These are phyloP conservation scores for Climacteris rufus DNA, from an alignment of 2,113 vertebrate genomes.

Conservation along the genomic window DNA sequence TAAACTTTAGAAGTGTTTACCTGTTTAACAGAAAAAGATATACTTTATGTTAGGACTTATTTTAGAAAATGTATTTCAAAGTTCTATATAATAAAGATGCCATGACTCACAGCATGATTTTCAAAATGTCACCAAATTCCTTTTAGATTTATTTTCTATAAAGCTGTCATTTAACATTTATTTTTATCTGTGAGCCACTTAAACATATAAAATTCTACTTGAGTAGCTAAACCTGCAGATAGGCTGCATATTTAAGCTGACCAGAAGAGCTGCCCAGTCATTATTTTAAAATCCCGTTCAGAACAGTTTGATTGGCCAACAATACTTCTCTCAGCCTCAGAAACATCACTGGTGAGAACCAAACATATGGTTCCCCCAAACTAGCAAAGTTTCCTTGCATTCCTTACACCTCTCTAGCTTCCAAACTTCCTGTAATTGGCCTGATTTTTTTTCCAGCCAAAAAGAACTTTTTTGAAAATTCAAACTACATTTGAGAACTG, in stretches of 20 bases:
- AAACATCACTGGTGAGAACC: constrained; percentile 10
- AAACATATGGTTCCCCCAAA: constrained; percentile 30
- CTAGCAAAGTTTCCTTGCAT: background rate
- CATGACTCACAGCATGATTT: background rate
- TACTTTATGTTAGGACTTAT: background rate
- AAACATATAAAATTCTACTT: background rate
- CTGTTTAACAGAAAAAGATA: background rate
- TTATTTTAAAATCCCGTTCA: constrained; percentile 17
- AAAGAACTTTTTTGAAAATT: background rate
- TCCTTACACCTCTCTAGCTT: background rate
- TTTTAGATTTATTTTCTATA: background rate
- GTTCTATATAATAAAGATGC: background rate
- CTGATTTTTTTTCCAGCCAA: background rate
- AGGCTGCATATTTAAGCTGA: background rate
- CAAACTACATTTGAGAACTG: background rate
- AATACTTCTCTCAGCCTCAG: constrained; percentile 33
- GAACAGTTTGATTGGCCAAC: constrained; percentile 11
- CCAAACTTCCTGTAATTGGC: constrained; percentile 4
- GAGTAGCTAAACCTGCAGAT: background rate
- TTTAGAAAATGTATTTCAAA: constrained; percentile 7
- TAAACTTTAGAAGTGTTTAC: background rate
- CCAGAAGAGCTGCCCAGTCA: background rate
- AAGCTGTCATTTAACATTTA: background rate
- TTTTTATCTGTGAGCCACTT: background rate
- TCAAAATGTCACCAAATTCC: background rate